These are phyloP conservation scores for Oplegnathus fasciatus DNA, from an alignment of 2,113 vertebrate species.

Conservation along the genomic window DNA sequence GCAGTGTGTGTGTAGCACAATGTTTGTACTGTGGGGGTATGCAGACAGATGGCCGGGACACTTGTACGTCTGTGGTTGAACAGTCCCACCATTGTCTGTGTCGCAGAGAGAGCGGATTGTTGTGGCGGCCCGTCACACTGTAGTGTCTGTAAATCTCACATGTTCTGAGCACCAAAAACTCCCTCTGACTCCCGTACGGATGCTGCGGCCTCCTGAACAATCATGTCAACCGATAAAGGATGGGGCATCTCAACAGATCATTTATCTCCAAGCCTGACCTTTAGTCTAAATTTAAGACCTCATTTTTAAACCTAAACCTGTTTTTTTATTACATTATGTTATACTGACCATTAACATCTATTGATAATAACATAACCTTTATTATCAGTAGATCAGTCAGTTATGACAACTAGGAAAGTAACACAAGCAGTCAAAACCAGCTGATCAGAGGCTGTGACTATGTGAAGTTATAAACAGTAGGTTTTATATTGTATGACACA, in stretches of 20 bases:
- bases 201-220: constrained; percentile 28
- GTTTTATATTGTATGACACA: neutral
- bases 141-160: constrained; percentile 79
- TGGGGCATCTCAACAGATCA: neutral
- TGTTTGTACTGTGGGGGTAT: constrained; percentile 84
- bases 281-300: neutral
- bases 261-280: neutral
- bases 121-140: constrained; percentile 73
- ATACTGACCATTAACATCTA: too few relatives aligned
- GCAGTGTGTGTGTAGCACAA: constrained; percentile 71
- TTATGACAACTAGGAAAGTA: neutral
- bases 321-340: neutral
- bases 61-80: constrained; percentile 80
- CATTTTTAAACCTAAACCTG: neutral
- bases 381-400: neutral
- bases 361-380: neutral
- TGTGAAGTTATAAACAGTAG: neutral
- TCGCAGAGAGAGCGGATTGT: constrained; percentile 79
- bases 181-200: constrained; percentile 24
- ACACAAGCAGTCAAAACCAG: neutral
- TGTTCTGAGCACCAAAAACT: constrained; percentile 52
- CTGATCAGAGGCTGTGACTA: neutral
- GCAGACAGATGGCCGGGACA: constrained; percentile 85
- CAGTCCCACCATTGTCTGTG: constrained; percentile 82
- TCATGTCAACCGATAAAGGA: constrained; percentile 10